These are phyloP conservation scores for Amphiprion percula DNA, from an alignment of 2,113 vertebrate genomes.

Conservation along the genomic window DNA sequence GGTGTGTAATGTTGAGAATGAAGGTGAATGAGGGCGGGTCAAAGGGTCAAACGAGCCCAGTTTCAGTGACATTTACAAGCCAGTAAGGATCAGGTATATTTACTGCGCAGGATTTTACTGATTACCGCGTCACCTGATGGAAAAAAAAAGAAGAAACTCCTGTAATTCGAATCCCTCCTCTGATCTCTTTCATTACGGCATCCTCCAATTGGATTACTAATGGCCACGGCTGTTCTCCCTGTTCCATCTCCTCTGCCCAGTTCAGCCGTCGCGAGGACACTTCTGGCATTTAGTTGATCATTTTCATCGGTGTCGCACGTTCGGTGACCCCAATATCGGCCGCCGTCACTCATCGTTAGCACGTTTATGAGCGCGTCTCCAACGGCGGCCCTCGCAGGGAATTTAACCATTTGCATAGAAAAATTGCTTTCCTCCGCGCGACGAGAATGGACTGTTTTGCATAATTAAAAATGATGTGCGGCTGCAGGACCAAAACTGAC, in stretches of 20 bases:
- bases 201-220: slow-evolving; percentile 85
- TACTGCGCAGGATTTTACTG: not conserved
- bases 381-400: slow-evolving; percentile 84
- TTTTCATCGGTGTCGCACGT: slow-evolving; percentile 86
- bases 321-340: slow-evolving; percentile 83
- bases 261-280: slow-evolving; percentile 80
- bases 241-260: slow-evolving; percentile 61
- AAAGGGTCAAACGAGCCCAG: not conserved
- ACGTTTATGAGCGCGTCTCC: slow-evolving; percentile 83
- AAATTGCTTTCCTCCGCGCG: slow-evolving; percentile 86
- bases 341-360: slow-evolving; percentile 88
- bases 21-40: no score
- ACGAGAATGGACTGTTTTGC: slow-evolving; percentile 85
- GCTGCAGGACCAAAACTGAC: slow-evolving; percentile 81
- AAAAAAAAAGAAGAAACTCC: slow-evolving; percentile 72
- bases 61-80: slow-evolving; percentile 16
- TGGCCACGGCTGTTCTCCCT: slow-evolving; percentile 73
- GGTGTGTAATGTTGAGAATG: no score
- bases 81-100: not conserved
- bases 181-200: slow-evolving; percentile 85
- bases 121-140: not conserved
- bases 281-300: slow-evolving; percentile 88
- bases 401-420: slow-evolving; percentile 90
- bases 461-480: slow-evolving; percentile 90
- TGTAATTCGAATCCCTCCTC: slow-evolving; percentile 83